These are phyloP conservation scores for Hyposoter dolosus DNA, from an alignment of 2,888 invertebrate genomes.

Conservation along the genomic window DNA sequence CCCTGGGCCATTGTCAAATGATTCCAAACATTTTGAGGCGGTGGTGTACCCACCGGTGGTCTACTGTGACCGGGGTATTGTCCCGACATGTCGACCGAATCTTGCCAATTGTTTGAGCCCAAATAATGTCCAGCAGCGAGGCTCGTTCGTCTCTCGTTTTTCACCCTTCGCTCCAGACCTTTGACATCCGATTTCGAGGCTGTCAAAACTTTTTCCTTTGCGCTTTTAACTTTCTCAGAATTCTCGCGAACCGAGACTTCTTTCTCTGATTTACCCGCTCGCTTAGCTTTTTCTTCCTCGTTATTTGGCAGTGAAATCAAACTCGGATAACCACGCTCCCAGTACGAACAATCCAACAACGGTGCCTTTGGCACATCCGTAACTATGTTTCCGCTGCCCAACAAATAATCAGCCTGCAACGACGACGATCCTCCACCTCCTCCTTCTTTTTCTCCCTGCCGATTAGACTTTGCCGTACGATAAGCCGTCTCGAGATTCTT, in stretches of 20 bases:
- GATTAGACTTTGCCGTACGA: slow-evolving; percentile 23
- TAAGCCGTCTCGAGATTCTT: slow-evolving; percentile 61
- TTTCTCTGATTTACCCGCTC: background rate
- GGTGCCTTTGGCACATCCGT: slow-evolving; percentile 39
- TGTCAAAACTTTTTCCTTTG: background rate
- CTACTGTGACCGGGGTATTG: slow-evolving; percentile 83
- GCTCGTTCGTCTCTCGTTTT: slow-evolving; percentile 59
- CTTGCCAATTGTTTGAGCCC: slow-evolving; percentile 73
- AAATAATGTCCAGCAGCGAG: slow-evolving; percentile 47
- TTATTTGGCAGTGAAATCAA: slow-evolving; percentile 47
- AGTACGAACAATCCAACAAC: slow-evolving; percentile 41
- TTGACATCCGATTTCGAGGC: slow-evolving; percentile 64
- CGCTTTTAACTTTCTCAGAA: background rate
- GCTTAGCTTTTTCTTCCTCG: slow-evolving; percentile 32
- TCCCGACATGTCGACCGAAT: slow-evolving; percentile 80
- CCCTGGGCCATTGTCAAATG: slow-evolving; percentile 82
- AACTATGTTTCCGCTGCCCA: background rate
- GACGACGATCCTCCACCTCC: background rate
- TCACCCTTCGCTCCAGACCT: slow-evolving; percentile 19
- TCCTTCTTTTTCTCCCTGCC: slow-evolving; percentile 2
- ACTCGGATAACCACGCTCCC: slow-evolving; percentile 38
- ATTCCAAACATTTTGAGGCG: slow-evolving; percentile 83
- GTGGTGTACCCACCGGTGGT: slow-evolving; percentile 83
- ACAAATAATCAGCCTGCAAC: slow-evolving; percentile 11
- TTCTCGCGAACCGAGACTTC: slow-evolving; percentile 1